Evolutionary conservation across 2,113 vertebrate genomes (phyloP).

Genomic region (Sula dactylatra): DNA sequence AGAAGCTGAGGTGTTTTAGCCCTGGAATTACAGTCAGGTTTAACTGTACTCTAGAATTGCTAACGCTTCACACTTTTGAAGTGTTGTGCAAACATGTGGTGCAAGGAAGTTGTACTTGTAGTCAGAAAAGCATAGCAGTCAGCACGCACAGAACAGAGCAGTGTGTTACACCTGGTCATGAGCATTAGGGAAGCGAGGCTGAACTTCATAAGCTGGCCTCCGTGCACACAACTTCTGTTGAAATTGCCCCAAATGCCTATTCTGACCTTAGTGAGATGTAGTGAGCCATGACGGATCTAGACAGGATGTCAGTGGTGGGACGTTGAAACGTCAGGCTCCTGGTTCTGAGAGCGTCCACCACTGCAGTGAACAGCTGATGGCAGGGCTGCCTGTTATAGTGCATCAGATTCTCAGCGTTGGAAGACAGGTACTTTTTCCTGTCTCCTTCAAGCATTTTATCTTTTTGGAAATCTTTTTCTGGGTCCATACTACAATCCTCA

Average conservation of each 20-base stretch:
- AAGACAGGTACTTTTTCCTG: neutral
- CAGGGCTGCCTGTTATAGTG: accelerated
- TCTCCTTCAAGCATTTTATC: neutral
- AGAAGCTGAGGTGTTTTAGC: neutral
- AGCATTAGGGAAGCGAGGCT: neutral
- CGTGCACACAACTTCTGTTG: neutral
- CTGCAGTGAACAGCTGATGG: neutral
- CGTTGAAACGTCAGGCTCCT: neutral
- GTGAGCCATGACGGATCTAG: neutral
- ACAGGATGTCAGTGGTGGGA: neutral
- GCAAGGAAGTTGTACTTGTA: neutral
- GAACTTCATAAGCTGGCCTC: neutral
- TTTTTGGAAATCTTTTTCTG: neutral
- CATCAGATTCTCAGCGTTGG: neutral
- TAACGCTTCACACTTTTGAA: neutral
- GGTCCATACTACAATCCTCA: neutral
- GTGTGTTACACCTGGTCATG: accelerated
- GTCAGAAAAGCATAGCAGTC: neutral
- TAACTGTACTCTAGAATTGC: neutral
- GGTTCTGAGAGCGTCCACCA: neutral
- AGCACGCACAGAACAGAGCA: neutral
- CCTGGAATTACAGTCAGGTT: neutral
- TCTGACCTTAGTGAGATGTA: neutral
- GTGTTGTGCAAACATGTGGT: neutral
- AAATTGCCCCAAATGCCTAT: neutral